phyloP scores from a whole-genome alignment of 2,797 vertebrate genomes.

The Tiaroga cobitis region DNA sequence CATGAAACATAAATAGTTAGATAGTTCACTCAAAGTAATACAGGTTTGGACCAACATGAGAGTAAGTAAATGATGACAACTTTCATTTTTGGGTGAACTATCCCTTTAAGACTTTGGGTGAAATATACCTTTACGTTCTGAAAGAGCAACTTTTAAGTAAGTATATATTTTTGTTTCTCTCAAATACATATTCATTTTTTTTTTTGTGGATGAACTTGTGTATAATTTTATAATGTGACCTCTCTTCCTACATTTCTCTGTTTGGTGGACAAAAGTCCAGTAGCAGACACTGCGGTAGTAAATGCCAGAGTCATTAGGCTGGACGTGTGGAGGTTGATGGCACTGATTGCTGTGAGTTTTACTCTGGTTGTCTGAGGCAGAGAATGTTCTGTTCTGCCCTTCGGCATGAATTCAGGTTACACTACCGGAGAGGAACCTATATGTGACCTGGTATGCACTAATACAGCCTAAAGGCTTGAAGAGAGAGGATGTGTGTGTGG shows the following conservation, averaged over 20 bases:
- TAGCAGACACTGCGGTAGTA: constrained; percentile 31
- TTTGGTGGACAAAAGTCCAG: constrained; percentile 17
- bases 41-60: neutral
- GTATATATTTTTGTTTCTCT: neutral
- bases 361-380: constrained; percentile 34
- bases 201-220: neutral
- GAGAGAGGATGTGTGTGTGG: constrained; percentile 22
- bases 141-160: neutral
- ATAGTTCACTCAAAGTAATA: neutral
- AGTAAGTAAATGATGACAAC: neutral
- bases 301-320: constrained; percentile 59
- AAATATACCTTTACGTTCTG: neutral
- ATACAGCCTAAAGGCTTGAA: constrained; percentile 1
- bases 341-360: constrained; percentile 48
- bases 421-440: neutral
- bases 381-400: constrained; percentile 48
- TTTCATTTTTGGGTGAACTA: neutral
- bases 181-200: neutral
- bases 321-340: constrained; percentile 49
- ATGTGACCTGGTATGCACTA: constrained; percentile 12
- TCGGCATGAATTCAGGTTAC: constrained; percentile 15
- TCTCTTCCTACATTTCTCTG: neutral
- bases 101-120: neutral
- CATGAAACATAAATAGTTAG: neutral
- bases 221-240: neutral